phyloP scores from a whole-genome alignment of 1,140 invertebrate species.

The Rhyacophila brunnea region DNA sequence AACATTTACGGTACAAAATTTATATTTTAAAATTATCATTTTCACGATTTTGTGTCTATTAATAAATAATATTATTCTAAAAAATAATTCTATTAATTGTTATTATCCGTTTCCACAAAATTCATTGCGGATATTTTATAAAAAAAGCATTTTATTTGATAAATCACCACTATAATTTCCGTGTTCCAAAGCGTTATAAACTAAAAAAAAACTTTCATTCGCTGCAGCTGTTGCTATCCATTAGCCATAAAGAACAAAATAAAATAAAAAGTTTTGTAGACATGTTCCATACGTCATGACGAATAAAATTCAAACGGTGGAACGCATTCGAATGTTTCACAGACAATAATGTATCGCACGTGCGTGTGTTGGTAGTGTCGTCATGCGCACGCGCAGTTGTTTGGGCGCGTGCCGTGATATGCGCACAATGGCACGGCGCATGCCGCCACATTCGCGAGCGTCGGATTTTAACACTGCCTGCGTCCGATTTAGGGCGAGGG shows the following conservation, averaged over 20 bases:
- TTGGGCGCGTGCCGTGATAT: conserved; percentile 6
- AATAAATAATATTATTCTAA: background rate
- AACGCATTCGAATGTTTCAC: background rate
- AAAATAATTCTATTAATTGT: too few relatives aligned
- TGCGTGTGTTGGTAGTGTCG: background rate
- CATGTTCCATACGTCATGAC: background rate
- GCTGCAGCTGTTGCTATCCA: background rate
- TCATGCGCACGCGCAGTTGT: conserved; percentile 1
- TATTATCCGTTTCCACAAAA: too few relatives aligned
- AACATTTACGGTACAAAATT: too few relatives aligned
- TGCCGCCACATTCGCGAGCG: conserved; percentile 4
- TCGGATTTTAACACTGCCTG: background rate
- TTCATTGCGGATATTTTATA: too few relatives aligned
- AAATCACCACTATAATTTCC: background rate
- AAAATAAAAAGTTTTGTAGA: background rate
- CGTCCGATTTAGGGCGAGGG: background rate
- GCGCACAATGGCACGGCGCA: conserved; percentile 21
- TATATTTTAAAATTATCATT: too few relatives aligned
- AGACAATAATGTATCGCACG: background rate
- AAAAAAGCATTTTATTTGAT: too few relatives aligned
- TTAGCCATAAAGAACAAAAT: background rate
- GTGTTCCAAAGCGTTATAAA: background rate
- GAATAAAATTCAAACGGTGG: background rate
- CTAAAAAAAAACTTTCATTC: background rate
- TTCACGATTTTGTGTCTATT: too few relatives aligned